These are phyloP conservation scores for Antrozous pallidus DNA, from an alignment of 2,797 vertebrate species.

Conservation along the genomic window DNA sequence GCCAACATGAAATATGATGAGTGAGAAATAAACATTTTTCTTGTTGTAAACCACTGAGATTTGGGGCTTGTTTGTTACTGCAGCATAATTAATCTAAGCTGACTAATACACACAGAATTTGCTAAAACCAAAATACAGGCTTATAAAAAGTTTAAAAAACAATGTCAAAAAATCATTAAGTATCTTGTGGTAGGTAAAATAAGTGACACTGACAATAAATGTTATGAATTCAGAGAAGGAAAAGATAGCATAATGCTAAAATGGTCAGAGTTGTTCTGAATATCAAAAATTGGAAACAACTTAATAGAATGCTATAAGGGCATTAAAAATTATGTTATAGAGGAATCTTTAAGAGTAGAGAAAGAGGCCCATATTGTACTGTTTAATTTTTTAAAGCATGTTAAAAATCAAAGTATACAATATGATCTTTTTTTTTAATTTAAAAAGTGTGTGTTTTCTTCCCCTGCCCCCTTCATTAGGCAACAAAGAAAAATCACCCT, in stretches of 20 bases:
- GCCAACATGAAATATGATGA: background rate
- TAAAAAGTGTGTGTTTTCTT: background rate
- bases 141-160: background rate
- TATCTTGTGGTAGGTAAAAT: background rate
- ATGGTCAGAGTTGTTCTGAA: background rate
- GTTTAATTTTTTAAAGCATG: background rate
- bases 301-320: background rate
- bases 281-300: background rate
- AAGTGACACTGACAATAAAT: background rate
- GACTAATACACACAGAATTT: background rate
- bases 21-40: background rate
- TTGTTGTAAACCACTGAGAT: background rate
- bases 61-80: background rate
- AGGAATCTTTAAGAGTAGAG: background rate
- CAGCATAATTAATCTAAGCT: background rate
- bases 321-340: background rate
- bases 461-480: background rate
- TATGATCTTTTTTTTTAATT: background rate
- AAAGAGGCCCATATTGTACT: background rate
- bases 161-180: background rate
- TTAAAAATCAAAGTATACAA: background rate
- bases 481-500: background rate
- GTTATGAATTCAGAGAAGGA: background rate
- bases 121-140: background rate
- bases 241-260: background rate